A percentile compares a stretch with the other conserved stretches of the same genome.
Evolutionary conservation across 1,140 invertebrate species (phyloP).

Genomic region (Pogonomyrmex californicus): DNA sequence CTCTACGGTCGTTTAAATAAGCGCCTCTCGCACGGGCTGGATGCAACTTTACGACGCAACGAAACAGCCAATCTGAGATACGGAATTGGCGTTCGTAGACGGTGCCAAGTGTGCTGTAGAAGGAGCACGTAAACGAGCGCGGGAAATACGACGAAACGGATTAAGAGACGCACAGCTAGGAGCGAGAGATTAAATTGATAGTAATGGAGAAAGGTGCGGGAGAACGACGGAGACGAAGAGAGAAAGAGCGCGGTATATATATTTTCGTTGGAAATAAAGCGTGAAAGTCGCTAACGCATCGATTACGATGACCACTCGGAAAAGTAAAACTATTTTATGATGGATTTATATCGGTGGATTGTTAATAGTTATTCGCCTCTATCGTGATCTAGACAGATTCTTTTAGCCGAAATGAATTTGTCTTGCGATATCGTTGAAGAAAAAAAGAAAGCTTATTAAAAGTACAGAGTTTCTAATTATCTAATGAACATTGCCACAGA

Average conservation of each 20-base stretch:
- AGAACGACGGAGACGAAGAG: not conserved
- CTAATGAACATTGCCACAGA: constrained; percentile 12
- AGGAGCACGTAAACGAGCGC: constrained; percentile 30
- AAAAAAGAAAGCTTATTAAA: not conserved
- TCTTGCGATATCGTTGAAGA: not conserved
- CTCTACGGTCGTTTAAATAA: constrained; percentile 48
- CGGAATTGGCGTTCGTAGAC: constrained; percentile 18
- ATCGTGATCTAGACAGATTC: not conserved
- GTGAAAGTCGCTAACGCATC: constrained; percentile 39
- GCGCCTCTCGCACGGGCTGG: not conserved
- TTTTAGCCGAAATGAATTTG: not conserved
- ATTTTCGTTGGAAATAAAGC: constrained; percentile 36
- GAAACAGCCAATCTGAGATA: constrained; percentile 38
- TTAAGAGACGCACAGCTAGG: constrained; percentile 44
- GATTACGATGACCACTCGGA: constrained; percentile 24
- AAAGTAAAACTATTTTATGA: constrained; percentile 47
- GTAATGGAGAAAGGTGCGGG: constrained; percentile 7
- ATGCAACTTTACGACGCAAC: constrained; percentile 40
- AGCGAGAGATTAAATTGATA: constrained; percentile 51
- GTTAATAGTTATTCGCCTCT: constrained; percentile 29
- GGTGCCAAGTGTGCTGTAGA: not conserved
- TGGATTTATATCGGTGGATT: constrained; percentile 32
- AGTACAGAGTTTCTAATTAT: constrained; percentile 19
- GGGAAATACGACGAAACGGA: constrained; percentile 42
- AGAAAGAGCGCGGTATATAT: constrained; percentile 15